A percentile compares a stretch with the other conserved stretches of the same genome.
These are phyloP conservation scores for Hydrozoanthus tunicans DNA, from an alignment of 64 coral and sea anemone genomes.

Conservation along the genomic window DNA sequence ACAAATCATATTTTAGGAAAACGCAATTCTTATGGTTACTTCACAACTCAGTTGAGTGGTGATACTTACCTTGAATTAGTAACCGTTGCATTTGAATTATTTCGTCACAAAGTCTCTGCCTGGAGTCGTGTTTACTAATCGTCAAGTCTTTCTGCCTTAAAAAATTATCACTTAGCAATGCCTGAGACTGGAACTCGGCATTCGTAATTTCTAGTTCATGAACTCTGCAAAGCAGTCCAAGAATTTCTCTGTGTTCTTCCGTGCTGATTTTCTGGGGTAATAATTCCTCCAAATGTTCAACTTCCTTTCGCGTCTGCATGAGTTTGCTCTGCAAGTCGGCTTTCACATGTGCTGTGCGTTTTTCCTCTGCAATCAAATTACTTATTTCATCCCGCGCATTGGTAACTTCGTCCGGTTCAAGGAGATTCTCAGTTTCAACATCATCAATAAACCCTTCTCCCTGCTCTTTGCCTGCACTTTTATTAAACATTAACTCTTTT, in stretches of 20 bases:
- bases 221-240: conserved; percentile 78
- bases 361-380: conserved; percentile 80
- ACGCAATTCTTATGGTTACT: no score
- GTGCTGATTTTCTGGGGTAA: conserved; percentile 88
- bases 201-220: conserved; percentile 92
- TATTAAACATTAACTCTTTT: conserved; percentile 52
- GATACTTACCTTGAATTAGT: conserved; percentile 72
- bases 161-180: conserved; percentile 81
- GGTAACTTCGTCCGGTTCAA: conserved; percentile 78
- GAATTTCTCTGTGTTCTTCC: conserved; percentile 88
- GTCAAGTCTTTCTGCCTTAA: conserved; percentile 80
- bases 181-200: conserved; percentile 80
- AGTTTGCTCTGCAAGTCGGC: conserved; percentile 75
- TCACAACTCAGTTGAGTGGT: no score
- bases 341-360: conserved; percentile 71
- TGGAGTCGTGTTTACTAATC: conserved; percentile 79
- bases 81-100: conserved; percentile 92
- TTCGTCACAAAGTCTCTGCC: conserved; percentile 84
- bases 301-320: conserved; percentile 79
- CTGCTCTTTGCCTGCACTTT: neutral
- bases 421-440: conserved; percentile 23
- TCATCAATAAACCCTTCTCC: neutral
- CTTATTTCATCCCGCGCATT: conserved; percentile 86
- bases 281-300: conserved; percentile 84
- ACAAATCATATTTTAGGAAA: no score